Evolutionary conservation across 30 jellyfish, hydroid and myxozoan species (phyloP), one percentile per base, ranked within the genome.

Genomic region (Hydractinia echinata): DNA sequence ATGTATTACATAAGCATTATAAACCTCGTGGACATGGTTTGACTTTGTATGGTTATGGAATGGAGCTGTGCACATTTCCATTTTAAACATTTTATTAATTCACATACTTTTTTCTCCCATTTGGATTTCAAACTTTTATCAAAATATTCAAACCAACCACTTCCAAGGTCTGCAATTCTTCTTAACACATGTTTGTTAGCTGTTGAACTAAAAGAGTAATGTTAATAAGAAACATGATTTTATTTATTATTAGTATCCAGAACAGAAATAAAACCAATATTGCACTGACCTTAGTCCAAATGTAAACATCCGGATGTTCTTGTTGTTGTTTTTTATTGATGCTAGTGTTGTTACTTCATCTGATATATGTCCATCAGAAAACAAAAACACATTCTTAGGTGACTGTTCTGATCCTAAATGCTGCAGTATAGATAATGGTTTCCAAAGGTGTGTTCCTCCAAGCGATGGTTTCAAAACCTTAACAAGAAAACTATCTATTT

Each of bases 371-470:
- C 97, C 97, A 72, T 90, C 97, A 11, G 97, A 90, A 14, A 90
- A 56, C 62, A 90, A 66, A 53, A 90, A 85, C 7, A 85, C 66
- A 70, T 90, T 90, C 72, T 76, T 76, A 8, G 89, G 94, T 7
- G 39, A 78, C n/a, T 76, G 83, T 4, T 88, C 87, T n/a, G 79
- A 79, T 11, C 84, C 58, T 69, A 90, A 54, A 51, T 81, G 76
- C 19, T 85, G 84, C 44, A 85, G 53, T 51, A 62, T 64, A 20
- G 68, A 72, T 51, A 90, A 19, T 16, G 81, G 89, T 18, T 89
- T 83, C 97, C 97, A 90, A 30, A 90, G 62, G 76, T 86, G 89
- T 1, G 97, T 90, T 30, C 95, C 91, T 11, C 97, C 97, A 51
- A 56, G 56, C 62, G 56, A 19, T 10, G 76, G 55, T 76, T 50